Base-by-base conservation (phyloP, 2,888 invertebrate species). In the Periphyllus acericola region DNA sequence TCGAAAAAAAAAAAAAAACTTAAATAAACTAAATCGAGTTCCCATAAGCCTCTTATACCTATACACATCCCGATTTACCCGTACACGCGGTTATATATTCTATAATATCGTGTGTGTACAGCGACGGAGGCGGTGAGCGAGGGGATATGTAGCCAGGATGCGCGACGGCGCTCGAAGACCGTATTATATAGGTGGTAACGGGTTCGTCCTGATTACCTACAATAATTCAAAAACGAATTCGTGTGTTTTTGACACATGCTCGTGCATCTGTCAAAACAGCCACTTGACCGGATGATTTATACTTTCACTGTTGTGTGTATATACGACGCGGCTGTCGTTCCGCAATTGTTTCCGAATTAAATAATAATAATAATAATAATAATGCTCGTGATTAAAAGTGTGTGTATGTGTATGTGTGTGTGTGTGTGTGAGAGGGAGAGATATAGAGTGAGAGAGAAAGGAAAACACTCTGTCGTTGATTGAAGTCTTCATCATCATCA, bases 241-340 rank as follows among this genome's bases (percentile, higher is more conserved):
- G 78, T 78, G 85, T 86, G 36, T 79, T 86, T 86, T 86, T 72
- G 86, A 86, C 86, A 71, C 86, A 86, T 72, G 79, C 86, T 86
- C 86, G 86, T 86, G 86, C 85, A 71, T 68, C 85, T 79, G 85
- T 85, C 85, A 85, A 78, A 85, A 85, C 79, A 79, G 85, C 79
- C 86, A 86, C 86, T 86, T 86, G 86, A 86, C 86, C 86, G 86
- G 72, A 72, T 86, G 86, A 86, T 86, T 86, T 86, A 86, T 86
- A 86, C 85, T 85, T 85, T 85, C 85, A 85, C 85, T 55, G 46
- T 36, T 8, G 17, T 11, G 46, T 3, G 46, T 46, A n/a, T n/a
- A n/a, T n/a, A n/a, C n/a, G n/a, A 46, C 34, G 46, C 46, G 46
- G 29, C 40, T 25, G 79, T 72, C 60, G 75, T 74, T 75, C 75